A percentile compares a stretch with the other conserved stretches of the same genome.
Conservation (phyloP, 2,797 vertebrate genomes). For the Menidia menidia region DNA sequence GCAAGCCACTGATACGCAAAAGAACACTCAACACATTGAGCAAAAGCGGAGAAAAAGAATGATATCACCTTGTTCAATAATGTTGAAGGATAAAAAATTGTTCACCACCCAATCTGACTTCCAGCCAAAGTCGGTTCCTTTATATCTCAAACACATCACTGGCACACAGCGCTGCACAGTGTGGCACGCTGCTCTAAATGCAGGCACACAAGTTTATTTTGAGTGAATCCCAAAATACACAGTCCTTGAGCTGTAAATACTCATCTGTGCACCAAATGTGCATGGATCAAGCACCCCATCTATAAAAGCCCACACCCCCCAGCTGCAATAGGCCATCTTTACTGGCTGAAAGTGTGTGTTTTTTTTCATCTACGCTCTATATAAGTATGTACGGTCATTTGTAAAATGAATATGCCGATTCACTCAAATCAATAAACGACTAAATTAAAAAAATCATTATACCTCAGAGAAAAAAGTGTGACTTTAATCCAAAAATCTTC, state of each 20-base stretch:
- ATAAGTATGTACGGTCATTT: background rate
- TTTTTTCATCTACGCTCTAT: background rate
- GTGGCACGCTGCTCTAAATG: conserved; percentile 7
- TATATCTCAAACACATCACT: conserved; percentile 4
- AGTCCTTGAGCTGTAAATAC: conserved; percentile 7
- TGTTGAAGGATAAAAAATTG: background rate
- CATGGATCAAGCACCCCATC: background rate
- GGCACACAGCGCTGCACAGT: background rate
- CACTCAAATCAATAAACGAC: no score
- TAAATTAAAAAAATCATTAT: background rate
- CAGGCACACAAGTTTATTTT: conserved; percentile 3
- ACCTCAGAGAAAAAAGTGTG: no score
- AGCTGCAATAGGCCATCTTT: background rate
- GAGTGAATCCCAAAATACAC: conserved; percentile 17
- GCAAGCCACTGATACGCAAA: background rate
- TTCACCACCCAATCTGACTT: background rate
- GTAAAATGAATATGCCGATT: background rate
- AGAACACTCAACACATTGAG: background rate
- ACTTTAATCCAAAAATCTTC: background rate
- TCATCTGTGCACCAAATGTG: background rate
- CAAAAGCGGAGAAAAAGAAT: background rate
- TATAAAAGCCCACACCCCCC: background rate
- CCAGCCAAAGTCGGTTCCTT: background rate
- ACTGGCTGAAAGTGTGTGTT: background rate
- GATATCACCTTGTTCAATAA: background rate